Conservation (phyloP, 2,888 invertebrate species). For the Athalia cordata region DNA sequence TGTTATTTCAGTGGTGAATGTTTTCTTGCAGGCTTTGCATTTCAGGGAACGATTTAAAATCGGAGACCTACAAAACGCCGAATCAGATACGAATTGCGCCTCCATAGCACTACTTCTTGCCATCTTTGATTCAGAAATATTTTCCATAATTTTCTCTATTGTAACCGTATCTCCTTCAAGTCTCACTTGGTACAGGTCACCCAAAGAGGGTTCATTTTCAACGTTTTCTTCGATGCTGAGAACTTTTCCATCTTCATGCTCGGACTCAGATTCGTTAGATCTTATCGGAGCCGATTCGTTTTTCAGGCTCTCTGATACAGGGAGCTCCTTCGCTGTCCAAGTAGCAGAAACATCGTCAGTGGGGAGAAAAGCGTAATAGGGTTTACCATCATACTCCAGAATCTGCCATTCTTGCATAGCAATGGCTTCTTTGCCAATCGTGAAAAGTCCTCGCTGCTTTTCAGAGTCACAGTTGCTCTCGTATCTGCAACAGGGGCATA, state of each 20-base stretch:
- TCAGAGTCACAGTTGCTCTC: constrained; percentile 49
- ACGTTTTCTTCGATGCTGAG: background rate
- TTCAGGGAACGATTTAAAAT: constrained; percentile 55
- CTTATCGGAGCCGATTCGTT: constrained; percentile 43
- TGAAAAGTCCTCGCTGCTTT: constrained; percentile 65
- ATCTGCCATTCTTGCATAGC: constrained; percentile 72
- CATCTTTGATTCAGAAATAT: constrained; percentile 38
- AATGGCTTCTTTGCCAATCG: constrained; percentile 68
- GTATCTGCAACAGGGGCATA: constrained; percentile 68
- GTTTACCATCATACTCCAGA: constrained; percentile 70
- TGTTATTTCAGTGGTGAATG: constrained; percentile 62
- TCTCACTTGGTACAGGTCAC: constrained; percentile 65
- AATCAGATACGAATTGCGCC: too few species aligned
- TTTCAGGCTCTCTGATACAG: background rate
- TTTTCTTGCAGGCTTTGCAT: constrained; percentile 67
- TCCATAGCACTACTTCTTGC: background rate
- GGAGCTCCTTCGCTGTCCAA: constrained; percentile 2
- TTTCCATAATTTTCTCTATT: constrained; percentile 60
- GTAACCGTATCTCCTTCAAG: constrained; percentile 64
- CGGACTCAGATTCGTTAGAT: constrained; percentile 32
- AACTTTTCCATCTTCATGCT: background rate
- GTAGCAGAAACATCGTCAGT: constrained; percentile 57
- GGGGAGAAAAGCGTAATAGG: constrained; percentile 71
- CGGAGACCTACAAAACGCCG: too few species aligned
- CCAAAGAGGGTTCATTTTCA: constrained; percentile 46